Base-by-base conservation (phyloP, 2,888 invertebrate species). In the Adelognathus sp. region DNA sequence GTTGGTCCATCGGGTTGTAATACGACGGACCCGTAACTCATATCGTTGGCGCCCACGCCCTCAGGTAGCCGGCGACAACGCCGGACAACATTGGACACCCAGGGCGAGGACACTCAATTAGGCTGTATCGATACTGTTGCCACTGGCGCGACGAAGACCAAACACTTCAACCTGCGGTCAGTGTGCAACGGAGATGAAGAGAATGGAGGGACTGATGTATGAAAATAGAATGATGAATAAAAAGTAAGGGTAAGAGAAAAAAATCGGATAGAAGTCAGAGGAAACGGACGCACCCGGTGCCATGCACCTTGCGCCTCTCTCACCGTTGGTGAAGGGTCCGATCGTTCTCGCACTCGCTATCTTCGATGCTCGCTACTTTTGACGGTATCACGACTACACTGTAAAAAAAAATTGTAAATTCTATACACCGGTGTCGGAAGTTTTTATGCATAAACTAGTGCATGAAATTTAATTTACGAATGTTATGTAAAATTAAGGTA, bases 91-190 rank as follows among this genome's bases (percentile, higher is more conserved):
- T 88, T 84, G 90, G 88, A 90, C 90, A 90, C 90, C 90, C 90
- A 90, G 89, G 86, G 90, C 88, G 90, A 90, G 87, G 90, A 90
- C 90, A 90, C 89, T 90, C 90, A 91, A 91, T 91, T 91, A 90
- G 90, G 87, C 86, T 80, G 70, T 76, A 58, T 52, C 76, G 60
- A 73, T 75, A 54, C 69, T 52, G 14, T 18, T 60, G 39, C 33
- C 18, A 36, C 14, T 46, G 29, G 56, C 27, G 41, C 67, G 44
- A 46, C 44, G 46, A 41, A 16, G 54, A 29, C 39, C 33, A 54
- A 21, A 50, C 50, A 16, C 18, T 14, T 14, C 63, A 14, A 56
- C 67, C 39, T 46, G 63, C 72, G 54, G 31, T 41, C 50, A 36
- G 61, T 11, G 3, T 61, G 60, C 18, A 29, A 27, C 18, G 54